These are phyloP conservation scores for Heterotis niloticus DNA, from an alignment of 2,113 vertebrate genomes.

Conservation along the genomic window DNA sequence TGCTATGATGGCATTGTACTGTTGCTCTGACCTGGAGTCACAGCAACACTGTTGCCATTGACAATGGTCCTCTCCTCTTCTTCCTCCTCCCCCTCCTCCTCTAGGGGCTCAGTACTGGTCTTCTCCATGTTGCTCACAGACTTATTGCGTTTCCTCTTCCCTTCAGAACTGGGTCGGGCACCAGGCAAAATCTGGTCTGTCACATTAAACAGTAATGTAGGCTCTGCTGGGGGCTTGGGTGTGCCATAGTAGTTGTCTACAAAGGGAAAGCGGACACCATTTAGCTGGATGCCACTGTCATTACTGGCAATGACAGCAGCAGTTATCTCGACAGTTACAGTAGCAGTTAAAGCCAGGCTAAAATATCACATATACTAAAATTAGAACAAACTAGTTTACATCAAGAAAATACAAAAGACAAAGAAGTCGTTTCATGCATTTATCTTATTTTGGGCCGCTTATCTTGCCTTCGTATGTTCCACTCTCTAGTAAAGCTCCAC, in stretches of 20 bases:
- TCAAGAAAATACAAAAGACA: too few relatives aligned
- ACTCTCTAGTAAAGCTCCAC: conserved; percentile 94
- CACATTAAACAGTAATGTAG: conserved; percentile 93
- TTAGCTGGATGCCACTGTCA: neutral
- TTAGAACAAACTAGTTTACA: too few relatives aligned
- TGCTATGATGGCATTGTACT: neutral
- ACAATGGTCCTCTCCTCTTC: conserved; percentile 91
- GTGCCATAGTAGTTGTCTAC: conserved; percentile 98
- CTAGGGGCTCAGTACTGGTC: conserved; percentile 87
- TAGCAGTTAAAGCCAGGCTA: neutral
- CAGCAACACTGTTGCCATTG: conserved; percentile 89
- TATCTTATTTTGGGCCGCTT: neutral
- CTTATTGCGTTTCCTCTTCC: conserved; percentile 96
- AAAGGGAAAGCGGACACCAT: neutral
- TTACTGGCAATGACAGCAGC: neutral
- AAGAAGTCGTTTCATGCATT: neutral
- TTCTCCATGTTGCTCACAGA: conserved; percentile 99
- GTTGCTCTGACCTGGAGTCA: conserved; percentile 78
- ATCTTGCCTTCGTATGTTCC: conserved; percentile 98
- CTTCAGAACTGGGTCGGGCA: conserved; percentile 92
- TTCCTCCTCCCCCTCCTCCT: conserved; percentile 84
- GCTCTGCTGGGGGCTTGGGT: conserved; percentile 94
- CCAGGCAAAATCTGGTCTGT: conserved; percentile 96
- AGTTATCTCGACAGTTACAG: conserved; percentile 1
- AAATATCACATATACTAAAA: too few relatives aligned